A percentile compares a stretch with the other conserved stretches of the same genome.
Conservation (phyloP, 2,113 vertebrate genomes). For the Mastomys natalensis region DNA sequence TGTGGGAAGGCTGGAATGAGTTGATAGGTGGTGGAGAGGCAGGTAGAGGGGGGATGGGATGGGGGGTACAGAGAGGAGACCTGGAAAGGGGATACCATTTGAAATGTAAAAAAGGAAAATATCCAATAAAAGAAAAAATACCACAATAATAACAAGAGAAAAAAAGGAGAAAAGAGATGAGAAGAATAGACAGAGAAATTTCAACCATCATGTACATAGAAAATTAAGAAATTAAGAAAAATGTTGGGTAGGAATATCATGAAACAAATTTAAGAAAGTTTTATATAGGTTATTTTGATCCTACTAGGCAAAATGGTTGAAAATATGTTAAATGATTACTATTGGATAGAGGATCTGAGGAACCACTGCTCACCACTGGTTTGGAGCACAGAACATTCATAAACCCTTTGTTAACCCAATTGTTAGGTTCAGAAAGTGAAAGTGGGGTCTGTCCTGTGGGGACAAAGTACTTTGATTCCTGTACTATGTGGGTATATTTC, state of each 20-base stretch:
- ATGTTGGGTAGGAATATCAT: neutral
- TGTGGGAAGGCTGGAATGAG: no score
- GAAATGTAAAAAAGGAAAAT: no score
- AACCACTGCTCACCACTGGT: neutral
- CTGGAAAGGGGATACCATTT: no score
- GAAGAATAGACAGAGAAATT: neutral
- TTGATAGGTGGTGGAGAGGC: no score
- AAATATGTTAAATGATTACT: neutral
- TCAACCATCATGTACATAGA: neutral
- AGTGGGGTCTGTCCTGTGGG: no score
- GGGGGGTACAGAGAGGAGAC: no score
- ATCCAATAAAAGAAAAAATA: no score
- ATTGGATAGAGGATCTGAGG: neutral
- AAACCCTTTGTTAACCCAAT: neutral
- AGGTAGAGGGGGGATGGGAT: no score
- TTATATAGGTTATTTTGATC: neutral
- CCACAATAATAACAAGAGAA: no score
- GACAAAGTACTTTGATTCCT: neutral
- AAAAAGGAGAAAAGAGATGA: no score
- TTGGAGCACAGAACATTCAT: neutral
- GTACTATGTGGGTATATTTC: neutral
- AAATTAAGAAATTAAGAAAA: neutral
- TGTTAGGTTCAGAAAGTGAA: no score
- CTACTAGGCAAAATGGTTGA: neutral
- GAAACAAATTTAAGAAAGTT: neutral